A percentile compares a stretch with the other conserved stretches of the same genome.
Evolutionary conservation across 1,140 invertebrate species (phyloP).

Genomic region (Phenacoccus solenopsis): DNA sequence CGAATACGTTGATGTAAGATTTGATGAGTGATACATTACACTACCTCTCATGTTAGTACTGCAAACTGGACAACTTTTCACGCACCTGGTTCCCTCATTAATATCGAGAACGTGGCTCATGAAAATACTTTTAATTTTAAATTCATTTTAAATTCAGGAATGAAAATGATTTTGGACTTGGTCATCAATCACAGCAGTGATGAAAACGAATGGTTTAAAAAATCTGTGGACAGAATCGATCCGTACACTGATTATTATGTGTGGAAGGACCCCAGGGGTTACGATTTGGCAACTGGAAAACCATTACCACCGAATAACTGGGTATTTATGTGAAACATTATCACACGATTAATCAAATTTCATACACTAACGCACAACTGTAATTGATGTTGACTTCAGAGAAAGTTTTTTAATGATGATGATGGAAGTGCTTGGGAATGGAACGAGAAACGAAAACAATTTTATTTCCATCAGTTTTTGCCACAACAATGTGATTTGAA

Average conservation of each 20-base stretch:
- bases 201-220: constrained; percentile 61
- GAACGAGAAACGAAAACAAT: constrained; percentile 49
- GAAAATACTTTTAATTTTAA: too few relatives aligned
- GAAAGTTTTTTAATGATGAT: constrained; percentile 27
- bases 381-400: background rate
- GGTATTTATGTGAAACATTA: constrained; percentile 30
- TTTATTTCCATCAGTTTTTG: constrained; percentile 58
- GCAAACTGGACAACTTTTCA: too few relatives aligned
- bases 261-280: constrained; percentile 45
- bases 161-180: constrained; percentile 69
- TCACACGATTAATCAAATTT: background rate
- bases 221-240: constrained; percentile 44
- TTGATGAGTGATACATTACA: too few relatives aligned
- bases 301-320: constrained; percentile 42
- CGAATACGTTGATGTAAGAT: too few relatives aligned
- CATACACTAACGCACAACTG: too few relatives aligned
- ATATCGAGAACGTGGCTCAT: too few relatives aligned
- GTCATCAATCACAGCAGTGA: constrained; percentile 74
- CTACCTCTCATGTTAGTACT: too few relatives aligned
- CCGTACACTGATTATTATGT: constrained; percentile 68
- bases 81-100: too few relatives aligned
- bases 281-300: constrained; percentile 33
- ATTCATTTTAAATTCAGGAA: too few relatives aligned
- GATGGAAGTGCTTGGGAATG: constrained; percentile 58
- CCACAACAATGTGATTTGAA: constrained; percentile 61